Percentiles rank a stretch among this genome's conserved stretches.
phyloP scores from a whole-genome alignment of 1,140 invertebrate species.

The Hetaerina americana region DNA sequence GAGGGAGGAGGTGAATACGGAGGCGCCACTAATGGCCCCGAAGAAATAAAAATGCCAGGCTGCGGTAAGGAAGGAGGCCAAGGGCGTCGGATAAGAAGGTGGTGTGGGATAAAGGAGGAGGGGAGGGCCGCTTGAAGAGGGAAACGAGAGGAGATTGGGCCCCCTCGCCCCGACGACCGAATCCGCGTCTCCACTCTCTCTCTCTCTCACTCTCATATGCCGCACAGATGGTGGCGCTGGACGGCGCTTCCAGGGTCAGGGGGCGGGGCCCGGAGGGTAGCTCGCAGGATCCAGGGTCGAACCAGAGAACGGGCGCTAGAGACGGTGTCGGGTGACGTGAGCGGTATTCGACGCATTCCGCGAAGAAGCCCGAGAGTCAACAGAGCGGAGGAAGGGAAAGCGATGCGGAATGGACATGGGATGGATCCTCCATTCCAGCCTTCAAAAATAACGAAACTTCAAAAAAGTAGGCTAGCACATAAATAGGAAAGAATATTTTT shows the following conservation, averaged over 20 bases:
- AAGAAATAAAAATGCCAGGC: not conserved
- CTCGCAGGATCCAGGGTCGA: not conserved
- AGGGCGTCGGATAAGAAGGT: not conserved
- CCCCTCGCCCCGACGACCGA: not conserved
- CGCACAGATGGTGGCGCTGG: not conserved
- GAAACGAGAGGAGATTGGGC: no score
- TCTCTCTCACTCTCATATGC: no score
- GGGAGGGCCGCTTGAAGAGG: no score
- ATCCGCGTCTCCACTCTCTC: not conserved
- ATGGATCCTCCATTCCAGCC: no score
- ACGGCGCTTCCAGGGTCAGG: no score
- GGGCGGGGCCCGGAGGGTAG: no score
- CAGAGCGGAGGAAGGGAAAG: no score
- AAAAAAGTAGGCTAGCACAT: no score
- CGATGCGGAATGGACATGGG: no score
- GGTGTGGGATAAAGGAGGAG: not conserved
- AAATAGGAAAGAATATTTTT: no score
- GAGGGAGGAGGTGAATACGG: not conserved
- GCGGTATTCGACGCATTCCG: not conserved
- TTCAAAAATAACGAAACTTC: no score
- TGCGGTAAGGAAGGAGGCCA: not conserved
- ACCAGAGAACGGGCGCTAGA: not conserved
- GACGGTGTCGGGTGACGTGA: not conserved
- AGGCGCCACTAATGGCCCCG: not conserved
- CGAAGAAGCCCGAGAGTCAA: not conserved